A percentile compares a stretch with the other conserved stretches of the same genome.
phyloP scores from a whole-genome alignment of 2,888 invertebrate species.

The Ceriagrion tenellum region DNA sequence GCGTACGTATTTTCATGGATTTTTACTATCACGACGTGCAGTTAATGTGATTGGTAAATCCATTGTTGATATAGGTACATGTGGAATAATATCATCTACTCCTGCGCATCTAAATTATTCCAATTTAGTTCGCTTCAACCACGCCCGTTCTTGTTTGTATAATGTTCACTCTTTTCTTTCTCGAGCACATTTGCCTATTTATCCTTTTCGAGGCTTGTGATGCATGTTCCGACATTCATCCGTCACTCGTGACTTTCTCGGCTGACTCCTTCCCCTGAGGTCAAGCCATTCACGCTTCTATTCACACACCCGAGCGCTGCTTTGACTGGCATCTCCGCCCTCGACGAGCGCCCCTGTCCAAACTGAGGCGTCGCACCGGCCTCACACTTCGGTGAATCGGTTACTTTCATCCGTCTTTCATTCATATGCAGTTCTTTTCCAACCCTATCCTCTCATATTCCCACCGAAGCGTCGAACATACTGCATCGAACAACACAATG shows the following conservation, averaged over 20 bases:
- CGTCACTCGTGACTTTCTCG: background rate
- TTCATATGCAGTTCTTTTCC: background rate
- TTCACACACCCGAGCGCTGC: background rate
- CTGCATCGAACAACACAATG: background rate
- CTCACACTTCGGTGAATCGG: background rate
- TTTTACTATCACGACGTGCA: too few species aligned
- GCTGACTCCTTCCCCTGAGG: background rate
- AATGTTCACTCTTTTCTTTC: background rate
- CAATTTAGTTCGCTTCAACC: background rate
- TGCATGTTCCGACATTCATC: background rate
- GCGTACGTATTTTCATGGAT: too few species aligned
- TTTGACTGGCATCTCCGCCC: background rate
- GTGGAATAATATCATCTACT: too few species aligned
- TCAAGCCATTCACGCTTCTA: background rate
- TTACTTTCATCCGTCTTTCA: background rate
- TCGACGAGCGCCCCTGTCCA: background rate
- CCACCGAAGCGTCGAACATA: background rate
- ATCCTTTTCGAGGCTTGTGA: background rate
- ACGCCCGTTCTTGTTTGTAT: background rate
- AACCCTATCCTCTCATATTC: background rate
- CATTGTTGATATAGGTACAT: too few species aligned
- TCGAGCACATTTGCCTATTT: background rate
- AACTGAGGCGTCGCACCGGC: background rate
- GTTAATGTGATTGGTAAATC: too few species aligned
- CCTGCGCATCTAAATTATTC: background rate